Base-by-base conservation (phyloP, 2,113 vertebrate genomes). In the Elachura formosa region DNA sequence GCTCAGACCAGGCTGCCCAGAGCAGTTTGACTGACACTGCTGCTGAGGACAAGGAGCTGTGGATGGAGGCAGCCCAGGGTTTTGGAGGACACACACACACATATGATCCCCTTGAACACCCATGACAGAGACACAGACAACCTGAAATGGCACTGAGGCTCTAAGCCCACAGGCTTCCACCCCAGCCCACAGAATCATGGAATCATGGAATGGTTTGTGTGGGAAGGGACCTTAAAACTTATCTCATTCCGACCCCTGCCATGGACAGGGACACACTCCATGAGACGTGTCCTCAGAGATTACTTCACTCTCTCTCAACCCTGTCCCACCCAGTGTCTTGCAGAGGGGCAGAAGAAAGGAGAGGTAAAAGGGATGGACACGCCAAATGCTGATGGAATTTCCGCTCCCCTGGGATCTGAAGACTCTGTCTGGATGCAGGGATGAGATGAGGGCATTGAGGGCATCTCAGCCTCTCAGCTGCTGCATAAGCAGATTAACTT, bases 401-500 rank as follows among this genome's bases (percentile, higher is more conserved):
- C 45, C 0, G 0, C 36, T 87, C n/a, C 48, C 45, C 68, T 67
- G 75, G 51, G 41, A 20, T 22, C 6, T 13, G 56, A 41, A 24
- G 49, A 10, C 55, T 68, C 52, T 3, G 45, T 26, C 49, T 28
- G 49, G 48, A n/a, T 12, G 68, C 71, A 63, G 90, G 67, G 88
- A 91, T 74, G 90, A 85, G 85, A 81, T 73, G 90, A 90, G 90
- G 92, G 72, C 94, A 84, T 48, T 55, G 80, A 96, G 94, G 95
- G 76, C 94, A 92, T 59, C 79, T 84, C 82, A 59, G 84, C 40
- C 79, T 33, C 89, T 83, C 86, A 25, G 93, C 89, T 93, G 93
- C 96, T 91, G 92, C 84, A 91, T 95, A 96, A 96, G 88, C 95
- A 93, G 94, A 96, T 92, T 93, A 94, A 80, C 79, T 92, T 61